Percentiles rank a stretch among this genome's conserved stretches.
Conservation (phyloP, 1,140 invertebrate genomes). For the Rhynchophorus ferrugineus region DNA sequence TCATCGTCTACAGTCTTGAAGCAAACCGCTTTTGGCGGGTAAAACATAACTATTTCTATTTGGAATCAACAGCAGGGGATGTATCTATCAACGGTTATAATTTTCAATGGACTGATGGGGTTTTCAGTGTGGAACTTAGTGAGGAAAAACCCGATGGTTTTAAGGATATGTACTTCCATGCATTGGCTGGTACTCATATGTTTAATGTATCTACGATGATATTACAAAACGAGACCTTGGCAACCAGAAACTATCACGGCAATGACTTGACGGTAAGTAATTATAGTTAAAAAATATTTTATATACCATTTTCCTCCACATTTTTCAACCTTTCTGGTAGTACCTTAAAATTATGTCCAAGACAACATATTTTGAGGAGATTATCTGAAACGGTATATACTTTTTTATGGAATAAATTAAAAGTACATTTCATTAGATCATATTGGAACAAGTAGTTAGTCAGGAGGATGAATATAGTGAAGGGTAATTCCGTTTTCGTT, state of each 20-base stretch:
- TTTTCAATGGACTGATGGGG: conserved; percentile 67
- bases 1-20: conserved; percentile 60
- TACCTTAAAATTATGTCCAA: too few species aligned
- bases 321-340: too few species aligned
- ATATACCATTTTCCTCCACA: too few species aligned
- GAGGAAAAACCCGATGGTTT: conserved; percentile 46
- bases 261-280: conserved; percentile 41
- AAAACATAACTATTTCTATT: conserved; percentile 63
- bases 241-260: conserved; percentile 51
- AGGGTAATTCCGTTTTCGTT: too few species aligned
- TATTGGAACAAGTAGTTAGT: too few species aligned
- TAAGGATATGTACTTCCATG: conserved; percentile 59
- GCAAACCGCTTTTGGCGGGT: conserved; percentile 60
- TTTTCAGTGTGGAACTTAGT: conserved; percentile 60
- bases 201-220: conserved; percentile 57
- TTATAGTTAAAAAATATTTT: too few species aligned
- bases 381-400: too few species aligned
- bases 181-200: conserved; percentile 57
- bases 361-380: too few species aligned
- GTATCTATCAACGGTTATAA: conserved; percentile 53
- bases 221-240: conserved; percentile 51
- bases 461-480: too few species aligned
- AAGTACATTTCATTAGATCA: too few species aligned
- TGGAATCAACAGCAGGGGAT: conserved; percentile 61
- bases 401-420: too few species aligned